Base-by-base conservation (phyloP, 2,797 vertebrate species). In the Stomatorhinus walkeri region DNA sequence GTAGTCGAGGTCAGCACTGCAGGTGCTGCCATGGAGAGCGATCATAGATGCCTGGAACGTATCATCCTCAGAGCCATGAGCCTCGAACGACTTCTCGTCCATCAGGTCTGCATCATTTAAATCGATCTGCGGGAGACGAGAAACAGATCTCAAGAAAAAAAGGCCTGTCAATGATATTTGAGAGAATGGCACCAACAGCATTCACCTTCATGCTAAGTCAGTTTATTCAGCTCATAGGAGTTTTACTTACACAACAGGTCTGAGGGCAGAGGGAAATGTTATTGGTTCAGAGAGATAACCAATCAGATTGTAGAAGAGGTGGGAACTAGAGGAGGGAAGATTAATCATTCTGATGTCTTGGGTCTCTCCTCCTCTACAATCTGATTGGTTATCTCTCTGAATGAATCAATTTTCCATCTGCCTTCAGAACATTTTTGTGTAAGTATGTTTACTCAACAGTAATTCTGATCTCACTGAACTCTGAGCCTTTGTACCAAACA, bases 1-100 rank as follows among this genome's bases (percentile, higher is more conserved):
- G 91, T 95, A 93, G 90, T 94, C 96, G 91, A 96, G 91, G 84
- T 97, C 96, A 19, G 94, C 7, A 1, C 95, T 95, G 89, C 96
- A 96, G 89, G 92, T 68, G 93, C 96, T 98, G 16, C 96, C 96
- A 0, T 96, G 97, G 16, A 97, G 94, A 90, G 96, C 96, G 14
- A 97, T 93, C 93, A 96, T 79, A 87, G 98, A 97, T 1, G 95
- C 94, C 91, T 97, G 97, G 92, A 97, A 97, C 28, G 95, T 90
- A 90, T 95, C 95, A 10, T 96, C 94, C 1, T 93, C 93, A 10
- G 95, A 95, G 93, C 93, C 97, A 48, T 94, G 94, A 0, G 92
- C 95, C 89, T 96, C 96, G 81, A 97, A 93, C 32, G 91, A 87
- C 91, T 96, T 96, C 51, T 98, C 97, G 76, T 96, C 96, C 49